Conservation (phyloP, 2,797 vertebrate species). For the Etheostoma nigrum region DNA sequence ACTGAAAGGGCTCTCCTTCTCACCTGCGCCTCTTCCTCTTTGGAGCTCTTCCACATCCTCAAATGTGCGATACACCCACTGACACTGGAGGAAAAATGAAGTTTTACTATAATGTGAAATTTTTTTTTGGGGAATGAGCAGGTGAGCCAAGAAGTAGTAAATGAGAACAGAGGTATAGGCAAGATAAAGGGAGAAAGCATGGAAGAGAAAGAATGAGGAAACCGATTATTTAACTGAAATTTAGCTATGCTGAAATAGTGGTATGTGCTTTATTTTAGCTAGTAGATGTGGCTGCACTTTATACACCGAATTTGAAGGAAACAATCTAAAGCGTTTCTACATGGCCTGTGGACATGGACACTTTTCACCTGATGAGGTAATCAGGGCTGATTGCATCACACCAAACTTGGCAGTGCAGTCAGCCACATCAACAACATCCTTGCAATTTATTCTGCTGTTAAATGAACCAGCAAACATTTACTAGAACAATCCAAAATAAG, state of each 20-base stretch:
- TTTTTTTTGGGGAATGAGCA: neutral
- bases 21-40: slow-evolving; percentile 34
- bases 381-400: slow-evolving; percentile 5
- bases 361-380: slow-evolving; percentile 29
- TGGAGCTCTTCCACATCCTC: slow-evolving; percentile 90
- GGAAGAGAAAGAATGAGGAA: neutral
- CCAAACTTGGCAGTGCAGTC: slow-evolving; percentile 25
- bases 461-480: slow-evolving; percentile 48
- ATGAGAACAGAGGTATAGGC: neutral
- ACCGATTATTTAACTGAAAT: neutral
- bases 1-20: slow-evolving; percentile 78
- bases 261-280: neutral
- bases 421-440: slow-evolving; percentile 49
- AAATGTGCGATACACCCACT: slow-evolving; percentile 93
- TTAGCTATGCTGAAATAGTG: neutral
- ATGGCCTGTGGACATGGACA: neutral
- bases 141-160: neutral
- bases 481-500: slow-evolving; percentile 26
- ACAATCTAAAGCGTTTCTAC: slow-evolving; percentile 3
- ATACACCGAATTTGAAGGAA: neutral
- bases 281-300: neutral
- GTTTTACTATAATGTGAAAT: neutral
- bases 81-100: slow-evolving; percentile 81
- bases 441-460: slow-evolving; percentile 44
- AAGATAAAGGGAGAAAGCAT: neutral